Evolutionary conservation across 2,888 invertebrate species (phyloP).

Genomic region (Lysandra bellargus): DNA sequence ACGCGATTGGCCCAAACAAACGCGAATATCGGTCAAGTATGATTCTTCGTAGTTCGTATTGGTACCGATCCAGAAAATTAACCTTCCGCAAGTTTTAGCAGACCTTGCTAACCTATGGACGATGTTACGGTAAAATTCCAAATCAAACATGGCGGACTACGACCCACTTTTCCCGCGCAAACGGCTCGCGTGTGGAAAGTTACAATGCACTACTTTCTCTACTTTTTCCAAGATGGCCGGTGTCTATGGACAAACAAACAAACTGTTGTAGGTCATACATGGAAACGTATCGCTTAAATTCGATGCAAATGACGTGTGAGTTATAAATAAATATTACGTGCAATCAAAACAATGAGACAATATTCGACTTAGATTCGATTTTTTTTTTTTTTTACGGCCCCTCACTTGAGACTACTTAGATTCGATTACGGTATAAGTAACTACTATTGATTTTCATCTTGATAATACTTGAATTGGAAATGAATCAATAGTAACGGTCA

Average conservation of each 20-base stretch:
- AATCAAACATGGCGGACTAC: constrained; percentile 67
- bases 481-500: constrained; percentile 40
- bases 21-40: constrained; percentile 76
- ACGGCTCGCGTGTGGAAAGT: constrained; percentile 75
- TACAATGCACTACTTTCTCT: constrained; percentile 80
- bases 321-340: constrained; percentile 17
- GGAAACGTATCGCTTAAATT: background rate
- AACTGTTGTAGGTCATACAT: constrained; percentile 62
- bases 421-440: background rate
- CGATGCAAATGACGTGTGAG: constrained; percentile 1
- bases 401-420: too few species aligned
- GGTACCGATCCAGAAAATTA: constrained; percentile 59
- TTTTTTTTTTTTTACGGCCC: too few species aligned
- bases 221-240: constrained; percentile 78
- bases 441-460: background rate
- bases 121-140: constrained; percentile 60
- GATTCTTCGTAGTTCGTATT: constrained; percentile 54
- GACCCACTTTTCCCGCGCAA: constrained; percentile 78
- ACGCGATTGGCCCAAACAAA: constrained; percentile 52
- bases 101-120: constrained; percentile 15
- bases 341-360: constrained; percentile 14
- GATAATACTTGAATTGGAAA: background rate
- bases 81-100: constrained; percentile 46
- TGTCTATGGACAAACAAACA: constrained; percentile 55
- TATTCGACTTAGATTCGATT: background rate